Evolutionary conservation across 2,888 invertebrate species (phyloP).

Genomic region (Tromatobia lineatoria): DNA sequence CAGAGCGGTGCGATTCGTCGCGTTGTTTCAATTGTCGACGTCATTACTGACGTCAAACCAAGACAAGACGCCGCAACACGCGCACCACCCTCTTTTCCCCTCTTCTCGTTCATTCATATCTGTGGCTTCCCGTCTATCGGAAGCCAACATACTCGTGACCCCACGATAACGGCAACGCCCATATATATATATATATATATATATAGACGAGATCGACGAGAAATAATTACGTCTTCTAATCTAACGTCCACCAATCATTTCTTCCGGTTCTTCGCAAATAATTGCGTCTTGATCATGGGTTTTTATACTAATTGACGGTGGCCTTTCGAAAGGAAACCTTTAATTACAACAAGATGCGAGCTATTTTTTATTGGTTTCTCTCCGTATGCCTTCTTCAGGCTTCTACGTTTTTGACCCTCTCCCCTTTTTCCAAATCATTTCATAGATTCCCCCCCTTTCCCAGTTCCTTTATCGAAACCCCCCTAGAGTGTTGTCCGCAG

Average conservation of each 20-base stretch:
- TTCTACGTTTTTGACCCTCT: too few relatives aligned
- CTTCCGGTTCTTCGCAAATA: background rate
- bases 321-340: background rate
- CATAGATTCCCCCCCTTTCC: too few relatives aligned
- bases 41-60: conserved; percentile 73
- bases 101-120: conserved; percentile 49
- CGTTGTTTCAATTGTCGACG: conserved; percentile 52
- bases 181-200: too few relatives aligned
- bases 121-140: conserved; percentile 34
- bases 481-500: too few relatives aligned
- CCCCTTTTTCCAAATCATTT: too few relatives aligned
- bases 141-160: conserved; percentile 29
- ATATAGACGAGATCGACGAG: background rate
- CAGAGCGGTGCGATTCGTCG: background rate
- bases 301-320: background rate
- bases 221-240: conserved; percentile 7
- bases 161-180: background rate
- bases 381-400: too few relatives aligned
- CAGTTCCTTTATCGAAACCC: too few relatives aligned
- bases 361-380: too few relatives aligned
- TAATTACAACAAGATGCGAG: too few relatives aligned
- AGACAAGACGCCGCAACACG: conserved; percentile 69
- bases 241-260: background rate
- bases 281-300: background rate
- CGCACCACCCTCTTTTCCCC: conserved; percentile 30